These are phyloP conservation scores for Palythoa caribaeorum DNA, from an alignment of 92 coral and sea anemone species.

Conservation along the genomic window DNA sequence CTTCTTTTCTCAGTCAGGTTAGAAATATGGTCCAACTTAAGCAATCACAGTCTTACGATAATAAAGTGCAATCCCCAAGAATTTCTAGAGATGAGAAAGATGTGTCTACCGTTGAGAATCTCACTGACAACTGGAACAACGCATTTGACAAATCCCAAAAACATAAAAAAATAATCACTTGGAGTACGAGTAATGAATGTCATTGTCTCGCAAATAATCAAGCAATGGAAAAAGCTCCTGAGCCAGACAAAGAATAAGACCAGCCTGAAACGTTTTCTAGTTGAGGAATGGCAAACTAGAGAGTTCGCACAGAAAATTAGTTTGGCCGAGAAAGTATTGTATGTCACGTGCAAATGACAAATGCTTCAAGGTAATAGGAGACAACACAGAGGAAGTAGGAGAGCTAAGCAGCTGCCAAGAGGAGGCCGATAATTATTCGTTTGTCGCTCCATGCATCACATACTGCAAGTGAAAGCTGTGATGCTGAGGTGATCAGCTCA, in stretches of 20 bases:
- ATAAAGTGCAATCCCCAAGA: constrained; percentile 20
- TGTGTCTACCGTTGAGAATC: too few relatives aligned
- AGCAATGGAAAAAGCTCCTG: constrained; percentile 37
- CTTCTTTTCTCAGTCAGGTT: constrained; percentile 39
- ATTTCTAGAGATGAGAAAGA: constrained; percentile 44
- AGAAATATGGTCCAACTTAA: constrained; percentile 25
- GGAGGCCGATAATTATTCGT: constrained; percentile 35
- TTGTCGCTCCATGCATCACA: too few relatives aligned
- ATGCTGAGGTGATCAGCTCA: too few relatives aligned
- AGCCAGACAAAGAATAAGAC: constrained; percentile 37
- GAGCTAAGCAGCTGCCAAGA: too few relatives aligned
- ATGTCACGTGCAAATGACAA: constrained; percentile 23
- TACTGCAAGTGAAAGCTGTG: too few relatives aligned
- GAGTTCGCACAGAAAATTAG: constrained; percentile 23
- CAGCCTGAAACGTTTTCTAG: constrained; percentile 8
- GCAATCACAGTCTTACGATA: neutral
- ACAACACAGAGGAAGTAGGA: too few relatives aligned
- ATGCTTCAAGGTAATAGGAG: constrained; percentile 46
- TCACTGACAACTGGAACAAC: constrained; percentile 47
- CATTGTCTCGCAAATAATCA: constrained; percentile 57
- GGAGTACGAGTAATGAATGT: constrained; percentile 46
- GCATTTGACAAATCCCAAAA: constrained; percentile 32
- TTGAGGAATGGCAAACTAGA: constrained; percentile 18
- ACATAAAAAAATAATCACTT: constrained; percentile 52
- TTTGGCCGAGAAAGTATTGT: constrained; percentile 38